Percentiles rank a stretch among this genome's conserved stretches.
These are phyloP conservation scores for Chrysomela aeneicollis DNA, from an alignment of 2,888 invertebrate species.

Conservation along the genomic window DNA sequence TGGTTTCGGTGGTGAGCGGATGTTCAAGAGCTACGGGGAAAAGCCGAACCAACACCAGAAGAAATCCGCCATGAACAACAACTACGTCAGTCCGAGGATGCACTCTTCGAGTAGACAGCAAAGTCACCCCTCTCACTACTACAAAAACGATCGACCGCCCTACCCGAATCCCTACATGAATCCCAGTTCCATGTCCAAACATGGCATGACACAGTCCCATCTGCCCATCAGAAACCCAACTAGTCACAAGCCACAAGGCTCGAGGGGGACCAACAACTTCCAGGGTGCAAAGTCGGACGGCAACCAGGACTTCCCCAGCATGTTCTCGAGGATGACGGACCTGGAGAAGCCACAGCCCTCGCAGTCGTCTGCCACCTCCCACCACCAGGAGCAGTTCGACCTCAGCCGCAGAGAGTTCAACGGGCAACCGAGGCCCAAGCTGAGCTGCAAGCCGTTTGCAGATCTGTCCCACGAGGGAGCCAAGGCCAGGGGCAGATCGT, in stretches of 20 bases:
- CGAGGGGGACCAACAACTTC: conserved; percentile 14
- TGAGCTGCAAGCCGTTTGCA: conserved; percentile 48
- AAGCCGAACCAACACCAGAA: conserved; percentile 37
- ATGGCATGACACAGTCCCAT: conserved; percentile 18
- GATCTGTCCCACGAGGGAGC: conserved; percentile 39
- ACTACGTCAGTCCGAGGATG: conserved; percentile 26
- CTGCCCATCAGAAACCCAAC: conserved; percentile 14
- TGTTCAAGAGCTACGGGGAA: conserved; percentile 44
- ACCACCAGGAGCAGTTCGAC: conserved; percentile 48
- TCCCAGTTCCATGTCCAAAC: conserved; percentile 38
- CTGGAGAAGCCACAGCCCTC: conserved; percentile 38
- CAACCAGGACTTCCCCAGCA: conserved; percentile 34
- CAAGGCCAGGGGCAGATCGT: conserved; percentile 33
- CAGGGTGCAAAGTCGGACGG: conserved; percentile 25
- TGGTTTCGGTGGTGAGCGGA: conserved; percentile 43
- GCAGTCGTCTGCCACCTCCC: conserved; percentile 39
- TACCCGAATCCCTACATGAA: conserved; percentile 51
- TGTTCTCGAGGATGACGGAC: conserved; percentile 31
- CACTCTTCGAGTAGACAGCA: conserved; percentile 30
- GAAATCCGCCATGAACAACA: conserved; percentile 4
- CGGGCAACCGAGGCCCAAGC: conserved; percentile 45
- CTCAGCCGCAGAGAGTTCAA: conserved; percentile 52
- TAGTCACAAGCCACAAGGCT: conserved; percentile 18
- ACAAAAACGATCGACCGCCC: conserved; percentile 36
- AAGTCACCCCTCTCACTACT: conserved; percentile 24